Conservation (phyloP, 2,113 vertebrate genomes). For the Phaethon lepturus region DNA sequence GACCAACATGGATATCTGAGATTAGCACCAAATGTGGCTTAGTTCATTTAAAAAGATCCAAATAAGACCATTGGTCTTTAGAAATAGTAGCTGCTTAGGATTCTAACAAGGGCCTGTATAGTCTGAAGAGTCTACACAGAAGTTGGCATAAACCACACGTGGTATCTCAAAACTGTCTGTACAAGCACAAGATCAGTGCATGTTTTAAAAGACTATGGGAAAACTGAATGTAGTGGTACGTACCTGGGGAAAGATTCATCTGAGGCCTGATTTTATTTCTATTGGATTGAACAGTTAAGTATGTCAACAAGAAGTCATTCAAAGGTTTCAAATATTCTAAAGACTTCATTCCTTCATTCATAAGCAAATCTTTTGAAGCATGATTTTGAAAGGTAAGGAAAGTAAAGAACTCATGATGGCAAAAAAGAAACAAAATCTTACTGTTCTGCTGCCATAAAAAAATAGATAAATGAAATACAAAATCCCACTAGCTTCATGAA, state of each 20-base stretch:
- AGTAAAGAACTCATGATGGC: not conserved
- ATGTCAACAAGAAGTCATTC: not conserved
- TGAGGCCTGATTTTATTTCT: not conserved
- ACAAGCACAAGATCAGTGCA: not conserved
- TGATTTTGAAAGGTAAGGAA: not conserved
- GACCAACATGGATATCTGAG: not conserved
- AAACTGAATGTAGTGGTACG: not conserved
- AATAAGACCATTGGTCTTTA: not conserved
- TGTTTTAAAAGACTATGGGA: not conserved
- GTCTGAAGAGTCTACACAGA: not conserved
- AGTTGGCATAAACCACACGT: not conserved
- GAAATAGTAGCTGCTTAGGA: not conserved
- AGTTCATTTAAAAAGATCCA: not conserved
- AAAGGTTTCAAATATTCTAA: not conserved
- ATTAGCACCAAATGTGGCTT: not conserved
- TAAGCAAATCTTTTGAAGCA: not conserved
- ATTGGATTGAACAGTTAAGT: not conserved
- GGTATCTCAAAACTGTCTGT: not conserved
- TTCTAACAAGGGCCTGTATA: not conserved
- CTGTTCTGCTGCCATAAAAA: not conserved
- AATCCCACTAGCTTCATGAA: not conserved
- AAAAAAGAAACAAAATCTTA: not conserved
- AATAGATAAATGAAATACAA: not conserved
- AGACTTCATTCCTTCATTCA: not conserved
- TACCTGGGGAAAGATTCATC: not conserved